phyloP scores from a whole-genome alignment of 1,140 invertebrate species.

The Drosophila prosaltans region DNA sequence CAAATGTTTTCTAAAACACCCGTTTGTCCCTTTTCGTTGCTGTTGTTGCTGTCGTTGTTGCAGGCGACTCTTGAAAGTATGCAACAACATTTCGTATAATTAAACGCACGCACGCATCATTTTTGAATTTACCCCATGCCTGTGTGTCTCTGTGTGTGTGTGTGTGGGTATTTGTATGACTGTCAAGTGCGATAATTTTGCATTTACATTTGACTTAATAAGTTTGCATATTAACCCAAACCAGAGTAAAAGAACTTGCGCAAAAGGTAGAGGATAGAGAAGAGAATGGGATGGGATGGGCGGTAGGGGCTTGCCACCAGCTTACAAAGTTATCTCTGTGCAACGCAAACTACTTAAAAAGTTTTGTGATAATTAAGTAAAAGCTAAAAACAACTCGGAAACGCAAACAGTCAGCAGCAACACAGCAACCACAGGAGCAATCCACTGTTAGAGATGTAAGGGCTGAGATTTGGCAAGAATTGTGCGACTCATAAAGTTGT shows the following conservation, averaged over 20 bases:
- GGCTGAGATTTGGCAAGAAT: constrained; percentile 32
- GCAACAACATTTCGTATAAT: constrained; percentile 72
- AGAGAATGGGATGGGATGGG: too few relatives aligned
- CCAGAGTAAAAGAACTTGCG: neutral
- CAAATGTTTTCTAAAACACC: constrained; percentile 28
- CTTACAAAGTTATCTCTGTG: constrained; percentile 68
- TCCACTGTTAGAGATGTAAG: neutral
- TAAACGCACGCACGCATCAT: constrained; percentile 67
- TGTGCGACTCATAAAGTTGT: constrained; percentile 36
- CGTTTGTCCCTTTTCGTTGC: neutral
- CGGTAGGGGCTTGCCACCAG: constrained; percentile 17
- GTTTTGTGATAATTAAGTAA: constrained; percentile 75
- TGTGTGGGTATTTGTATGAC: constrained; percentile 26
- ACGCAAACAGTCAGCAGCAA: constrained; percentile 28
- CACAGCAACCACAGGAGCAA: constrained; percentile 2
- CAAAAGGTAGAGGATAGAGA: too few relatives aligned
- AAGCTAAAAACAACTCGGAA: constrained; percentile 64
- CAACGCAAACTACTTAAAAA: constrained; percentile 78
- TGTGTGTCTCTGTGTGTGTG: neutral
- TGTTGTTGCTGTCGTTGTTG: constrained; percentile 26
- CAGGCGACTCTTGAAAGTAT: constrained; percentile 58
- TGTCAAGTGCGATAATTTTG: constrained; percentile 78
- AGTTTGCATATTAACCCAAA: constrained; percentile 59
- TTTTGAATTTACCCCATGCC: constrained; percentile 21
- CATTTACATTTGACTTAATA: constrained; percentile 80